Conservation (phyloP, 1,140 invertebrate genomes). For the Goniozus legneri region DNA sequence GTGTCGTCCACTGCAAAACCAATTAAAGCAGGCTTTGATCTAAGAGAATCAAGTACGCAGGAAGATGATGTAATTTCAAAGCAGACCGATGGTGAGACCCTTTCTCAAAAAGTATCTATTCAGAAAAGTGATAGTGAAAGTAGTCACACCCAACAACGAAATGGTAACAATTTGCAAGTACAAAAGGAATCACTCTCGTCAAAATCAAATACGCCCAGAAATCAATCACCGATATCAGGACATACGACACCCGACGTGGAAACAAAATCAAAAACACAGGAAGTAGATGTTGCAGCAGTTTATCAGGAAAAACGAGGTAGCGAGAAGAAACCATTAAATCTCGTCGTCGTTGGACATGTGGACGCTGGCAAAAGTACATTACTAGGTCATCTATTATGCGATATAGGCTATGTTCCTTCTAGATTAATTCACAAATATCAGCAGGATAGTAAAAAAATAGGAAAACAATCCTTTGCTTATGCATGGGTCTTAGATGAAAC, state of each 20-base stretch:
- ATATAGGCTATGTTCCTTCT: constrained; percentile 85
- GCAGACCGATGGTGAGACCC: no score
- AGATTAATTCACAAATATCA: constrained; percentile 96
- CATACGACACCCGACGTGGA: constrained; percentile 51
- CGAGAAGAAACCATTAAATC: constrained; percentile 83
- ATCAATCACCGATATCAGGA: constrained; percentile 63
- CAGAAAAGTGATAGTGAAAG: no score
- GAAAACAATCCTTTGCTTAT: constrained; percentile 97
- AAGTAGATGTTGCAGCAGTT: constrained; percentile 53
- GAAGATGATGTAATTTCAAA: no score
- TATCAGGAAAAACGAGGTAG: constrained; percentile 73
- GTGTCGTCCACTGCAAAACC: constrained; percentile 33
- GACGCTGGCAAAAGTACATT: constrained; percentile 99
- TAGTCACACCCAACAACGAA: no score
- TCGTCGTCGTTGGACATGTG: constrained; percentile 97
- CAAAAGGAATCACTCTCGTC: constrained; percentile 30
- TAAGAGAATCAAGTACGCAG: no score
- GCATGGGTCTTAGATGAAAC: constrained; percentile 99
- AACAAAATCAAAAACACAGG: constrained; percentile 50
- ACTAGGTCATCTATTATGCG: constrained; percentile 91
- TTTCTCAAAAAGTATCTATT: no score
- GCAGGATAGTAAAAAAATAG: constrained; percentile 94
- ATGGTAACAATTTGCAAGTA: constrained; percentile 9
- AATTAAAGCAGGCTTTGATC: constrained; percentile 38
- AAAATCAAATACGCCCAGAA: constrained; percentile 49